A percentile compares a stretch with the other conserved stretches of the same genome.
Conservation (phyloP, 1,140 invertebrate genomes). For the Cyclina sinensis region DNA sequence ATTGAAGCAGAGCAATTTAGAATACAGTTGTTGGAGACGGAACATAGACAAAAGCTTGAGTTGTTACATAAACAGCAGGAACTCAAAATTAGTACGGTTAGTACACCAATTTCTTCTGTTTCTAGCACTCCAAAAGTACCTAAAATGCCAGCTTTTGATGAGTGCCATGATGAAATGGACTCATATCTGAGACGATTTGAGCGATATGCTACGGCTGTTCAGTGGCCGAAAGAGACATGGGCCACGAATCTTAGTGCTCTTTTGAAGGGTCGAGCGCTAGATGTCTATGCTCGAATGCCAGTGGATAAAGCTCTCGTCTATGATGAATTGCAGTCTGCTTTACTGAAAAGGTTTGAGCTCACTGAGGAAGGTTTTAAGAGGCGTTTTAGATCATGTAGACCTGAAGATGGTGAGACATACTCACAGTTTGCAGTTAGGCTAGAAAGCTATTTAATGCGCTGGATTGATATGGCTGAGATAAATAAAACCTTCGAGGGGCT, state of each 20-base stretch:
- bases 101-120: background rate
- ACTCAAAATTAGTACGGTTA: background rate
- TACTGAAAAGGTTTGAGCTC: conserved; percentile 68
- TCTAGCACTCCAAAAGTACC: background rate
- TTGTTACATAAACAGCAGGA: background rate
- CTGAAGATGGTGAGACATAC: conserved; percentile 67
- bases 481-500: background rate
- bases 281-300: conserved; percentile 68
- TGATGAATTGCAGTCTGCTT: conserved; percentile 66
- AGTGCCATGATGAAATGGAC: conserved; percentile 70
- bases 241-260: conserved; percentile 58
- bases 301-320: conserved; percentile 64
- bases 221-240: conserved; percentile 60
- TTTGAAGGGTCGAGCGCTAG: conserved; percentile 68
- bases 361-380: conserved; percentile 69
- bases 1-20: background rate
- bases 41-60: background rate
- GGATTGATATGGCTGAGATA: conserved; percentile 34
- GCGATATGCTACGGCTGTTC: conserved; percentile 39
- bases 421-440: conserved; percentile 38
- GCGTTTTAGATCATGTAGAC: conserved; percentile 58
- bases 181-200: conserved; percentile 25
- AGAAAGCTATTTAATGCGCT: conserved; percentile 15
- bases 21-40: background rate
- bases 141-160: conserved; percentile 69